These are phyloP conservation scores for Drosophila sechellia DNA, from an alignment of 1,140 invertebrate genomes.

Conservation along the genomic window DNA sequence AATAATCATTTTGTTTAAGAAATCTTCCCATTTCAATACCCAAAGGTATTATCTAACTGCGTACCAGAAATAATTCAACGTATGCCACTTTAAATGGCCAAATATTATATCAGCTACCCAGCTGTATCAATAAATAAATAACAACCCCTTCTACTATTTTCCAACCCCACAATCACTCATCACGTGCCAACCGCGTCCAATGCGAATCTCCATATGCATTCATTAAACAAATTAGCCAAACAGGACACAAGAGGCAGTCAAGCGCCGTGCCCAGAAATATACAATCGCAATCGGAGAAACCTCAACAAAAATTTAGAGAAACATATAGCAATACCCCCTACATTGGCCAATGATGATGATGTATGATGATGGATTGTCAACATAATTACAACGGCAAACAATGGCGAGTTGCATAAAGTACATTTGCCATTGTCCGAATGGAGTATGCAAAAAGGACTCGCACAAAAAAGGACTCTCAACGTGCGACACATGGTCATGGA, in stretches of 20 bases:
- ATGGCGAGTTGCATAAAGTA: conserved; percentile 70
- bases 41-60: no score
- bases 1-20: neutral
- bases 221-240: conserved; percentile 69
- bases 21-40: neutral
- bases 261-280: conserved; percentile 11
- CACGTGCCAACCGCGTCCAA: conserved; percentile 42
- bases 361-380: conserved; percentile 83
- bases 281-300: conserved; percentile 44
- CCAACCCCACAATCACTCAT: conserved; percentile 34
- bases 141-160: conserved; percentile 16
- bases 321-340: conserved; percentile 12
- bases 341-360: conserved; percentile 58
- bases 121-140: conserved; percentile 17
- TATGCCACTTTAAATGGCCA: neutral
- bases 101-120: neutral
- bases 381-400: conserved; percentile 80
- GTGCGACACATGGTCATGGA: conserved; percentile 48
- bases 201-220: conserved; percentile 42
- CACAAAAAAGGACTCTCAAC: conserved; percentile 52
- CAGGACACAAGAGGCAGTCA: conserved; percentile 20
- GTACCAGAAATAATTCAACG: no score
- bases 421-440: conserved; percentile 59
- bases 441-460: conserved; percentile 61
- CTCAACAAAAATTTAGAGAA: conserved; percentile 40